Conservation (phyloP, 2,113 vertebrate species). For the Neolamprologus sp. region DNA sequence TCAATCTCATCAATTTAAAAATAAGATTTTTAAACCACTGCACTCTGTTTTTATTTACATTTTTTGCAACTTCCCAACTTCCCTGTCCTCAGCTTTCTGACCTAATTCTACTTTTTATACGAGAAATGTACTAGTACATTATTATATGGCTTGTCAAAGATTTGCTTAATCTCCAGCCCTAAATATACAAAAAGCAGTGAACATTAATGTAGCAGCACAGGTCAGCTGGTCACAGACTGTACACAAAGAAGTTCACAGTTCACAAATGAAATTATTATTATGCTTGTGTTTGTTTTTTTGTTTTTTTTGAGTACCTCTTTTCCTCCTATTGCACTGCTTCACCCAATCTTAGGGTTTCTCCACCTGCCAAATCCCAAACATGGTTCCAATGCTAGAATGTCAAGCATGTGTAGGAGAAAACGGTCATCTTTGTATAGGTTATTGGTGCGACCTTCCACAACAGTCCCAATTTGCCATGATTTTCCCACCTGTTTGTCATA, state of each 20-base stretch:
- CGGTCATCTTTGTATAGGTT: not conserved
- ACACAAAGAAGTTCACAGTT: not conserved
- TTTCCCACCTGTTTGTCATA: not conserved
- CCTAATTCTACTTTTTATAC: not conserved
- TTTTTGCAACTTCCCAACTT: not conserved
- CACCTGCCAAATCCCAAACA: not conserved
- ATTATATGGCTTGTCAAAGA: not conserved
- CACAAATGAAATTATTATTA: not conserved
- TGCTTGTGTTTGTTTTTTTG: accelerated
- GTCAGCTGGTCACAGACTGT: not conserved
- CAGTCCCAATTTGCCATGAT: not conserved
- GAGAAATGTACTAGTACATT: not conserved
- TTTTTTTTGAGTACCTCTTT: not conserved
- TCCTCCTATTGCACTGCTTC: not conserved
- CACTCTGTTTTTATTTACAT: not conserved
- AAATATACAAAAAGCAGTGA: not conserved
- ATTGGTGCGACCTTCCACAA: not conserved
- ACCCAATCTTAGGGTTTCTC: not conserved
- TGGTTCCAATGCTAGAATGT: not conserved
- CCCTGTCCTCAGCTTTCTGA: not conserved
- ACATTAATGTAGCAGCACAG: not conserved
- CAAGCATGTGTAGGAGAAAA: not conserved
- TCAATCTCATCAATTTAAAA: not conserved
- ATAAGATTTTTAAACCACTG: not conserved
- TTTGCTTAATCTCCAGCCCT: not conserved